phyloP scores from a whole-genome alignment of 1,140 invertebrate species.

The Pseudomyrmex gracilis region DNA sequence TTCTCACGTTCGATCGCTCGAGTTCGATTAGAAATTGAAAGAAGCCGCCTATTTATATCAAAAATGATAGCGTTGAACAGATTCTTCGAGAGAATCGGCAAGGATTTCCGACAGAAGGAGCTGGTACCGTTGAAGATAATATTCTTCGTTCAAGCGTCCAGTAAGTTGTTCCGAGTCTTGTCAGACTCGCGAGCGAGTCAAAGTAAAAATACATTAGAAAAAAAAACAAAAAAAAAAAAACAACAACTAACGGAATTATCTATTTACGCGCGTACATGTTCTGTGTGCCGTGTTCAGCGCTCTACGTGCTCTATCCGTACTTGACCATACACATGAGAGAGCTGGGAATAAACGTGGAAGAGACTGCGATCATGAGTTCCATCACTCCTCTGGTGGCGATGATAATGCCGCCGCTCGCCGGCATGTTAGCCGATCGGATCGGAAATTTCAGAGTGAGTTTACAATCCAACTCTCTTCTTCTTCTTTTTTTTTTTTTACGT shows the following conservation, averaged over 20 bases:
- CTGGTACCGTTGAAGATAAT: slow-evolving; percentile 90
- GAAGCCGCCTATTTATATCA: slow-evolving; percentile 23
- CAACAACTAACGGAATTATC: neutral
- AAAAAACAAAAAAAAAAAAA: neutral
- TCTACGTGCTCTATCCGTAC: slow-evolving; percentile 93
- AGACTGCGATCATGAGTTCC: slow-evolving; percentile 94
- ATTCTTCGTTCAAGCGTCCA: slow-evolving; percentile 92
- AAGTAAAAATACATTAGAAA: neutral
- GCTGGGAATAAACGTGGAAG: slow-evolving; percentile 92
- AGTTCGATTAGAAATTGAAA: neutral
- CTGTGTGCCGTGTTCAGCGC: slow-evolving; percentile 85
- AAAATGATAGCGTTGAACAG: slow-evolving; percentile 87
- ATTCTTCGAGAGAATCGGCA: slow-evolving; percentile 88
- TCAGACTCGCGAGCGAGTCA: neutral
- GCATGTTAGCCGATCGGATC: slow-evolving; percentile 91
- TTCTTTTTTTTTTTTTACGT: too few relatives aligned
- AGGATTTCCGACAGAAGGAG: slow-evolving; percentile 90
- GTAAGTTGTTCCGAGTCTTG: slow-evolving; percentile 86
- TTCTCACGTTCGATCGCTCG: neutral
- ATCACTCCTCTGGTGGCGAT: slow-evolving; percentile 92
- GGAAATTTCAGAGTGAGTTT: slow-evolving; percentile 91
- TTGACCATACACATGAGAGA: slow-evolving; percentile 94
- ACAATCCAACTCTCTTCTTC: neutral
- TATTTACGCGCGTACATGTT: neutral
- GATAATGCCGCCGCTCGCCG: slow-evolving; percentile 92